phyloP scores from a whole-genome alignment of 1,140 invertebrate genomes.

The Ceratina japonica region DNA sequence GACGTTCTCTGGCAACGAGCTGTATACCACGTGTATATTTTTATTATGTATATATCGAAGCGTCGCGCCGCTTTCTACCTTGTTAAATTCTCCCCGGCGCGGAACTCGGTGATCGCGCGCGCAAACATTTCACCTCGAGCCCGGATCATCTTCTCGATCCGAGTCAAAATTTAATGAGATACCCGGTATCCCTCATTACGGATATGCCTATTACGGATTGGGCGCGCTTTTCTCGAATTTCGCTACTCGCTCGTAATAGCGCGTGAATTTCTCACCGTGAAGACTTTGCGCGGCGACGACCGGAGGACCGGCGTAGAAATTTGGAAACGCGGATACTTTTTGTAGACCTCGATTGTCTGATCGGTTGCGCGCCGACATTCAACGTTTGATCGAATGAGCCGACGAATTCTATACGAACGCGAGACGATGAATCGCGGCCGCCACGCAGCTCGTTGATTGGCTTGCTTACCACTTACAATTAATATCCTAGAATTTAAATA shows the following conservation, averaged over 20 bases:
- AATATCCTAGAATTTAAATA: constrained; percentile 62
- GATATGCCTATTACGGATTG: not conserved
- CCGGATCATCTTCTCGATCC: not conserved
- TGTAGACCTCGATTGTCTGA: constrained; percentile 52
- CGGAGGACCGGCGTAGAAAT: not conserved
- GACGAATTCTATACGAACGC: constrained; percentile 24
- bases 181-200: not conserved
- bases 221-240: too few species aligned
- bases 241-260: too few species aligned
- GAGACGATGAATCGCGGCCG: constrained; percentile 41
- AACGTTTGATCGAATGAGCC: constrained; percentile 23
- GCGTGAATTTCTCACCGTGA: too few species aligned
- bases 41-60: constrained; percentile 24
- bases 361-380: constrained; percentile 27
- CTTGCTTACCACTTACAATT: constrained; percentile 53
- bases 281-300: constrained; percentile 15
- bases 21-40: constrained; percentile 4
- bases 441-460: constrained; percentile 65
- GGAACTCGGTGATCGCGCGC: constrained; percentile 10
- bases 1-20: constrained; percentile 20
- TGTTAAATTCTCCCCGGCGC: not conserved
- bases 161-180: not conserved
- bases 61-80: constrained; percentile 24
- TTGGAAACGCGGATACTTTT: constrained; percentile 3
- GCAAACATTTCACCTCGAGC: not conserved